phyloP scores from a whole-genome alignment of 1,140 invertebrate species.

The Episyrphus balteatus region DNA sequence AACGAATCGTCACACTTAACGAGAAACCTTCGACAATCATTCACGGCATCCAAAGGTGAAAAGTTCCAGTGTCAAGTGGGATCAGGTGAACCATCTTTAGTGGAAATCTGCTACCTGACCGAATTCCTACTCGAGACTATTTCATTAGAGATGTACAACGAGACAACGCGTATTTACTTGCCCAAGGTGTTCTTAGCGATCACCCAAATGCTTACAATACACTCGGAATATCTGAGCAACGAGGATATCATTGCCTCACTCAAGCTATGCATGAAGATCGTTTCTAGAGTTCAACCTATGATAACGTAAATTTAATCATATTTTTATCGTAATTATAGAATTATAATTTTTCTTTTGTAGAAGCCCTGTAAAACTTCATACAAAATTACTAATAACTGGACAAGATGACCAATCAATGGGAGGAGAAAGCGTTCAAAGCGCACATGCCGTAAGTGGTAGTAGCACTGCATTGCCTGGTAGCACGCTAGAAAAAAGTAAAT shows the following conservation, averaged over 20 bases:
- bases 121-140: constrained; percentile 72
- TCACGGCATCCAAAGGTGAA: background rate
- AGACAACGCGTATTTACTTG: constrained; percentile 69
- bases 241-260: constrained; percentile 54
- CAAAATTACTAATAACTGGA: no score
- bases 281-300: constrained; percentile 63
- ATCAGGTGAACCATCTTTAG: constrained; percentile 46
- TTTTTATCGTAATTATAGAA: no score
- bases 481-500: constrained; percentile 52
- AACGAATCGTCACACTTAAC: background rate
- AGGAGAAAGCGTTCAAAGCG: background rate
- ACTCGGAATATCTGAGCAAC: constrained; percentile 47
- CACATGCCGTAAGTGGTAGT: no score
- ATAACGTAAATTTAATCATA: constrained; percentile 25
- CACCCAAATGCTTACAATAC: constrained; percentile 45
- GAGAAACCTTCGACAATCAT: background rate
- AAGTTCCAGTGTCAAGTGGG: constrained; percentile 44
- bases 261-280: constrained; percentile 60
- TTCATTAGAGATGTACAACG: constrained; percentile 65
- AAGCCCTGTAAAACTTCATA: constrained; percentile 25
- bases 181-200: constrained; percentile 61
- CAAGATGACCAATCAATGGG: no score
- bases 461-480: background rate
- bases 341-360: constrained; percentile 8
- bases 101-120: constrained; percentile 59